A percentile compares a stretch with the other conserved stretches of the same genome.
Evolutionary conservation across 2,113 vertebrate species (phyloP).

Genomic region (Haplochromis burtoni): DNA sequence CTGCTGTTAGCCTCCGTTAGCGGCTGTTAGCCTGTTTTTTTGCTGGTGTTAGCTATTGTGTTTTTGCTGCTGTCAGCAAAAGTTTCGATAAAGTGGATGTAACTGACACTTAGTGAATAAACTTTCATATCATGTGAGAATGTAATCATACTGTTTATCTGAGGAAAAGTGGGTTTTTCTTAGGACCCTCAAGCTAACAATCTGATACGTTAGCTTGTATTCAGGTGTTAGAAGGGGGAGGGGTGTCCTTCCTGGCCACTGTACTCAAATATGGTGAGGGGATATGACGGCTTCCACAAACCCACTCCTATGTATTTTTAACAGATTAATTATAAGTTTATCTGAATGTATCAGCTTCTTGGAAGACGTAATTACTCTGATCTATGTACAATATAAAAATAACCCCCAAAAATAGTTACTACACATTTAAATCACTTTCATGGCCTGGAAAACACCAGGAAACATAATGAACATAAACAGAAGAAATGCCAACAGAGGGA

Average conservation of each 20-base stretch:
- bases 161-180: not conserved
- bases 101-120: not conserved
- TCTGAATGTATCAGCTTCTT: not conserved
- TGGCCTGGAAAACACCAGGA: not conserved
- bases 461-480: not conserved
- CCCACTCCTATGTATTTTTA: not conserved
- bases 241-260: not conserved
- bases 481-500: not conserved
- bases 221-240: not conserved
- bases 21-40: not conserved
- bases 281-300: not conserved
- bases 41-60: rapidly evolving
- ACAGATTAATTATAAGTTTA: not conserved
- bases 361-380: not conserved
- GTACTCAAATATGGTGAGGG: not conserved
- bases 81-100: not conserved
- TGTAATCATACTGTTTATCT: not conserved
- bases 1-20: rapidly evolving
- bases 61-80: not conserved
- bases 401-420: not conserved
- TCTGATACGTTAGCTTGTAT: not conserved
- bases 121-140: not conserved
- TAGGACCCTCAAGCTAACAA: not conserved
- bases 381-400: not conserved
- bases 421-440: not conserved